Evolutionary conservation across 2,888 invertebrate genomes (phyloP), one percentile per base, ranked within the genome.

Genomic region (Lordiphosa andalusiaca): DNA sequence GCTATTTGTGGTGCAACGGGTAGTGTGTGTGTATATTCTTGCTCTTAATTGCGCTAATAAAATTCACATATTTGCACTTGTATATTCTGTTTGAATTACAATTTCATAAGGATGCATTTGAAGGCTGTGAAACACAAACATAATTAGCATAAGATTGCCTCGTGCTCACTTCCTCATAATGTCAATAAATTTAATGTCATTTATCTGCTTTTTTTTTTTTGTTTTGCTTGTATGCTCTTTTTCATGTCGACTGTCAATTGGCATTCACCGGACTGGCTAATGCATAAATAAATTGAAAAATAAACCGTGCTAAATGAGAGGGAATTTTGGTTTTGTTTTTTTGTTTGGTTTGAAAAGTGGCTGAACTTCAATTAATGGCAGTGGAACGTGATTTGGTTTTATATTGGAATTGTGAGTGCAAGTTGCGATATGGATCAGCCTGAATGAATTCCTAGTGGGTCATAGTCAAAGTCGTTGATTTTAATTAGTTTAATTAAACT

Each of bases 271-370:
- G 57, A 19, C 46, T 68, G 58, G 25, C 73, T 65, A 71, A 71
- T 74, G 75, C 75, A 74, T 64, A 74, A 74, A 71, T 64, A 60
- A 74, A 74, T 74, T 71, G 58, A 56, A 74, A 74, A 71, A 25
- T 59, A 74, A 71, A 71, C 75, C 72, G 61, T 59, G 60, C 71
- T 74, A 74, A 71, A 74, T 57, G 63, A n/a, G 53, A 39, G 55
- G 59, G 42, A 51, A 9, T 57, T 56, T 51, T 30, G 42, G 6
- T 44, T 52, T 44, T 19, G 19, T 19, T 40, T 6, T 10, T 35
- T 42, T 50, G n/a, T 33, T 41, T 16, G 46, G 10, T 57, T 47
- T 50, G 40, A 68, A 41, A 61, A 58, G 71, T 53, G 40, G 53
- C 48, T 71, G 53, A 57, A 40, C 58, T 56, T 71, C 56, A 69